Conservation (phyloP, 2,888 invertebrate species). For the Lamellibrachia satsuma region DNA sequence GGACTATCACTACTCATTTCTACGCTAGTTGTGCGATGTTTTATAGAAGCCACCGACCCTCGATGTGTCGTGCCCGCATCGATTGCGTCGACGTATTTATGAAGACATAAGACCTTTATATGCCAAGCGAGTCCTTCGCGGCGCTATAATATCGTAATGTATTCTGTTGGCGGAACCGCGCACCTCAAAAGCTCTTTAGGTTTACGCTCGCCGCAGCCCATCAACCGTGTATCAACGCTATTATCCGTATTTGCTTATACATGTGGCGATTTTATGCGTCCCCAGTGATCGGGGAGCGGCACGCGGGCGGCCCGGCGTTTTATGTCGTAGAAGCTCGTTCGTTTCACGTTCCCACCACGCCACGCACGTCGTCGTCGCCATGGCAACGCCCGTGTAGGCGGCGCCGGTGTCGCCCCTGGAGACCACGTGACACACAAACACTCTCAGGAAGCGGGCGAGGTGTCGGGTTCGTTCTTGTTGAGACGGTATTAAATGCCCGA, state of each 20-base stretch:
- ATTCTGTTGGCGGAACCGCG: not conserved
- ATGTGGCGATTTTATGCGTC: conserved; percentile 17
- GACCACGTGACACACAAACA: conserved; percentile 4
- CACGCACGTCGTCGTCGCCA: not conserved
- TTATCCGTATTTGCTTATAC: conserved; percentile 13
- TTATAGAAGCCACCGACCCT: not conserved
- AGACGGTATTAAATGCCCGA: not conserved
- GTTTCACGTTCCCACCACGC: not conserved
- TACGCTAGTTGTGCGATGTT: not conserved
- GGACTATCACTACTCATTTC: not conserved
- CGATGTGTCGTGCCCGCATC: not conserved
- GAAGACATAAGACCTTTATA: conserved; percentile 1
- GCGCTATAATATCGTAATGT: not conserved
- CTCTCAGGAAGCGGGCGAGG: not conserved
- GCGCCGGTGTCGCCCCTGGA: not conserved
- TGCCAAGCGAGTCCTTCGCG: not conserved
- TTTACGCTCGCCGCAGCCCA: not conserved
- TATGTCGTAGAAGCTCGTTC: not conserved
- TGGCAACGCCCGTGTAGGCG: not conserved
- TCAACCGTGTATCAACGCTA: conserved; percentile 10
- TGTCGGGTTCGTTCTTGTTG: not conserved
- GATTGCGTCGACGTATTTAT: not conserved
- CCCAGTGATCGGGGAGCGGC: not conserved
- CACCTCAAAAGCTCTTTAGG: not conserved
- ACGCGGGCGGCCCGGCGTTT: not conserved